These are phyloP conservation scores for Calosoma granatense DNA, from an alignment of 1,140 invertebrate species.

Conservation along the genomic window DNA sequence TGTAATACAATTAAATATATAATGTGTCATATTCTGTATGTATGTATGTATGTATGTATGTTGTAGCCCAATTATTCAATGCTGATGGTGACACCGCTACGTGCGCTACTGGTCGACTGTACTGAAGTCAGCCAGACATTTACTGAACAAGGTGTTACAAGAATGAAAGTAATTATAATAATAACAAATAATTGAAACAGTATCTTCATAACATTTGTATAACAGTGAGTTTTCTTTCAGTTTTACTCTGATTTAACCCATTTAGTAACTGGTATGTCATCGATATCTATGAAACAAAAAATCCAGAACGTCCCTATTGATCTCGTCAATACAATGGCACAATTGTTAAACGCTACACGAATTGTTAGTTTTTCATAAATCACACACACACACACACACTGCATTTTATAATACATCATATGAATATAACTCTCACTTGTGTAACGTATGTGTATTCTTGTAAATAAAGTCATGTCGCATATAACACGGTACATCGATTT, in stretches of 20 bases:
- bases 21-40: constrained; percentile 11
- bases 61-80: constrained; percentile 42
- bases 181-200: background rate
- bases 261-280: constrained; percentile 34
- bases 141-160: constrained; percentile 41
- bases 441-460: too few species aligned
- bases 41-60: background rate
- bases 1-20: constrained; percentile 6
- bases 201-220: background rate
- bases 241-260: constrained; percentile 61
- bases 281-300: constrained; percentile 13
- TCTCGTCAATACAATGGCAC: constrained; percentile 19
- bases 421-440: too few species aligned
- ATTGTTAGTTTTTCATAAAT: constrained; percentile 28
- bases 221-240: constrained; percentile 26
- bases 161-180: constrained; percentile 39
- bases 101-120: constrained; percentile 51
- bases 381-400: too few species aligned
- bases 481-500: background rate
- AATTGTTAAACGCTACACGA: constrained; percentile 23
- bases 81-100: constrained; percentile 50
- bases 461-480: constrained; percentile 18
- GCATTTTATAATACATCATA: too few species aligned
- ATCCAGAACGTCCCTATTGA: constrained; percentile 18
- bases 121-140: constrained; percentile 61